Conservation (phyloP, 2,113 vertebrate genomes). For the Odontesthes bonariensis region DNA sequence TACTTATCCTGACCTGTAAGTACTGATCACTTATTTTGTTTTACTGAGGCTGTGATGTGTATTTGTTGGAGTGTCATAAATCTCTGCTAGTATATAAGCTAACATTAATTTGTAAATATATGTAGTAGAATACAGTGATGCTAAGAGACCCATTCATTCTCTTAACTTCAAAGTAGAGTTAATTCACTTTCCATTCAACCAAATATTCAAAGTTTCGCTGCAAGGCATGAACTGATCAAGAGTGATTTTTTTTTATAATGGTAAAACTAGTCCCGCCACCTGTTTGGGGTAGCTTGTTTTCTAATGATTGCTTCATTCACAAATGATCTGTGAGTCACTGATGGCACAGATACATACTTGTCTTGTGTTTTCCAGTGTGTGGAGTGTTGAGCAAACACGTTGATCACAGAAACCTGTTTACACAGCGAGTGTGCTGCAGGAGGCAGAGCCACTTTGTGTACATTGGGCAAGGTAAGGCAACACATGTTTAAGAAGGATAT, state of each 20-base stretch:
- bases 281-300: too few relatives aligned
- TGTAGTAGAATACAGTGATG: background rate
- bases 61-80: background rate
- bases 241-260: background rate
- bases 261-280: too few relatives aligned
- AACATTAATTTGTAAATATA: too few relatives aligned
- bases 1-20: constrained; percentile 79
- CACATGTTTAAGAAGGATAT: too few relatives aligned
- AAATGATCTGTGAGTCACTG: background rate
- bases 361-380: constrained; percentile 57
- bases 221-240: background rate
- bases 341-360: background rate
- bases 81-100: background rate
- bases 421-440: constrained; percentile 83
- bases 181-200: background rate
- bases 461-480: constrained; percentile 77
- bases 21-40: constrained; percentile 52
- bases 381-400: constrained; percentile 54
- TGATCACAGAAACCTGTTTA: constrained; percentile 76
- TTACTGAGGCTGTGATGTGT: constrained; percentile 8
- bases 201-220: background rate
- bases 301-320: background rate
- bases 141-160: background rate
- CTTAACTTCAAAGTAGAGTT: background rate
- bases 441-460: constrained; percentile 81